phyloP scores from a whole-genome alignment of 2,113 vertebrate species.

The Dicaeum eximium region DNA sequence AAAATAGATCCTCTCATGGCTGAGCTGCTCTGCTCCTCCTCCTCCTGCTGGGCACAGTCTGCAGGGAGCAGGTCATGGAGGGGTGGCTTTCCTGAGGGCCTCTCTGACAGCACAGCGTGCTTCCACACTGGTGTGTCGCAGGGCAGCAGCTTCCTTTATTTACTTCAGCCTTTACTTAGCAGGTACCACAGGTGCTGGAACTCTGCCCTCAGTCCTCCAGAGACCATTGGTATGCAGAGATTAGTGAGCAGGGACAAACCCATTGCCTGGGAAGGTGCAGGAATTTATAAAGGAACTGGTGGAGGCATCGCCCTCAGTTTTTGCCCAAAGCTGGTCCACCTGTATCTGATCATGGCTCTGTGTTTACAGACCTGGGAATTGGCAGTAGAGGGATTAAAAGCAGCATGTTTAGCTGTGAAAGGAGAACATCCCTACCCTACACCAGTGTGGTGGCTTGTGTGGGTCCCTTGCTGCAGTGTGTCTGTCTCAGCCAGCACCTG shows the following conservation, averaged over 20 bases:
- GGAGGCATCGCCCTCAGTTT: not conserved
- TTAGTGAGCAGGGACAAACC: not conserved
- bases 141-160: not conserved
- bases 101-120: rapidly evolving
- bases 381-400: not conserved
- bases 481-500: not conserved
- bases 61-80: rapidly evolving
- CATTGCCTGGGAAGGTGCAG: not conserved
- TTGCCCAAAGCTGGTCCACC: not conserved
- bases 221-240: not conserved
- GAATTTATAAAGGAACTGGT: not conserved
- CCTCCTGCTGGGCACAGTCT: rapidly evolving
- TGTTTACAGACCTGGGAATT: not conserved
- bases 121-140: not conserved
- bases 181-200: not conserved
- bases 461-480: not conserved
- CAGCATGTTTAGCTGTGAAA: not conserved
- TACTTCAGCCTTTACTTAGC: not conserved
- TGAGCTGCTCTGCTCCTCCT: not conserved
- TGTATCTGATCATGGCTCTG: rapidly evolving
- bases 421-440: not conserved
- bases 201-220: not conserved
- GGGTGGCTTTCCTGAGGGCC: rapidly evolving
- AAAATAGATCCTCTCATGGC: not conserved
- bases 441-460: rapidly evolving